Base-by-base conservation (phyloP, 2,888 invertebrate genomes). In the Embidobia sp. region DNA sequence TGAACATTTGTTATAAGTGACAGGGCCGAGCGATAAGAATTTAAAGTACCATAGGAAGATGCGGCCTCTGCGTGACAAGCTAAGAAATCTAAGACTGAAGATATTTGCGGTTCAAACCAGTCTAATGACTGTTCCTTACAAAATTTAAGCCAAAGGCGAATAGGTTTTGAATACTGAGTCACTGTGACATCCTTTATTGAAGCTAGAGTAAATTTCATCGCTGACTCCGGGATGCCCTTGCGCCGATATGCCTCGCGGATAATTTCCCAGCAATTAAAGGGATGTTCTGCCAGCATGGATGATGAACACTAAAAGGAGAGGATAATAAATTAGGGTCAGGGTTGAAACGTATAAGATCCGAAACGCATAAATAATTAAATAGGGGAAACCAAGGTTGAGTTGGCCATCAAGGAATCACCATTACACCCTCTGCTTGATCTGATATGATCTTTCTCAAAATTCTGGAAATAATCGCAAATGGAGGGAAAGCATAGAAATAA, bases 361-460 rank as follows among this genome's bases (percentile, higher is more conserved):
- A 57, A 26, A 46, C 15, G 1, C 33, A 33, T 22, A 74, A 53
- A 40, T 42, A 48, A 4, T 27, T 61, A 40, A 83, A 84, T 10
- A 83, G 5, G 1, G 86, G 85, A 53, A 64, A 85, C 85, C 85
- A 86, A 1, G 83, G 78, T 57, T 83, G 84, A 4, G 78, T 64
- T n/a, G 80, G 81, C 84, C 80, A 81, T 75, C 78, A 80, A 8
- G 80, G 80, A 3, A 79, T 70, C 4, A 79, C 64, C 5, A 79
- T 10, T 7, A 80, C 66, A 6, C 77, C 79, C 51, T 22, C 1
- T 1, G 35, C 51, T 33, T 22, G 33, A 35, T 51, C 13, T 7
- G 8, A 7, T 10, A 35, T 29, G 4, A 51, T 33, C 31, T 33
- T 51, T 8, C n/a, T 33, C n/a, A 35, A 11, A 10, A 35, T 22